phyloP scores from a whole-genome alignment of 2,113 vertebrate species.

The Oryzias celebensis region DNA sequence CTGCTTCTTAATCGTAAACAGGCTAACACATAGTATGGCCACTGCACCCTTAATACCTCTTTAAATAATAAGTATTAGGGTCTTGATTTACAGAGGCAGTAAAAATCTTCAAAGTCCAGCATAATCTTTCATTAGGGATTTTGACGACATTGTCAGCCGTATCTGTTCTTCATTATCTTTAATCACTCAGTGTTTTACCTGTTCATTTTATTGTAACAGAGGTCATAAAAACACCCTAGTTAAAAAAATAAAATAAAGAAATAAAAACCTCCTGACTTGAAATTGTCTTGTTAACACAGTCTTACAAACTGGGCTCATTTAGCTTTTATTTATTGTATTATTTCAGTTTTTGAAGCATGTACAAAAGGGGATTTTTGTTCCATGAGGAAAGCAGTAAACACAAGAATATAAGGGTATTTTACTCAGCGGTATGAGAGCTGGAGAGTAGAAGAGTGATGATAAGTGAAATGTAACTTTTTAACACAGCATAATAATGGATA shows the following conservation, averaged over 20 bases:
- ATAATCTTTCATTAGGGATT: slow-evolving; percentile 83
- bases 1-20: slow-evolving; percentile 76
- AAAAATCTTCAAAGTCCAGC: slow-evolving; percentile 84
- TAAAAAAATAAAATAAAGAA: slow-evolving; percentile 64
- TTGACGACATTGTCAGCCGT: slow-evolving; percentile 70
- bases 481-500: slow-evolving; percentile 57
- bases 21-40: slow-evolving; percentile 66
- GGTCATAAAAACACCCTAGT: slow-evolving; percentile 80
- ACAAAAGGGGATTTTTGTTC: slow-evolving; percentile 35
- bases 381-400: background rate
- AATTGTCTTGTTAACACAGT: slow-evolving; percentile 78
- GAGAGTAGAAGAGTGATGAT: slow-evolving; percentile 38
- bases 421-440: slow-evolving; percentile 27
- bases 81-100: slow-evolving; percentile 81
- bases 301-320: slow-evolving; percentile 60
- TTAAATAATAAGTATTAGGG: slow-evolving; percentile 84
- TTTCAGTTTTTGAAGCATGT: background rate
- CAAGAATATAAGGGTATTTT: slow-evolving; percentile 15
- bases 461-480: slow-evolving; percentile 53
- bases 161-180: slow-evolving; percentile 84
- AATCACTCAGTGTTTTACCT: slow-evolving; percentile 82
- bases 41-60: slow-evolving; percentile 79
- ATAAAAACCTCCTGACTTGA: slow-evolving; percentile 56
- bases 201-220: slow-evolving; percentile 79
- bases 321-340: slow-evolving; percentile 26